These are phyloP conservation scores for Valencia hispanica DNA, from an alignment of 2,797 vertebrate species.

Conservation along the genomic window DNA sequence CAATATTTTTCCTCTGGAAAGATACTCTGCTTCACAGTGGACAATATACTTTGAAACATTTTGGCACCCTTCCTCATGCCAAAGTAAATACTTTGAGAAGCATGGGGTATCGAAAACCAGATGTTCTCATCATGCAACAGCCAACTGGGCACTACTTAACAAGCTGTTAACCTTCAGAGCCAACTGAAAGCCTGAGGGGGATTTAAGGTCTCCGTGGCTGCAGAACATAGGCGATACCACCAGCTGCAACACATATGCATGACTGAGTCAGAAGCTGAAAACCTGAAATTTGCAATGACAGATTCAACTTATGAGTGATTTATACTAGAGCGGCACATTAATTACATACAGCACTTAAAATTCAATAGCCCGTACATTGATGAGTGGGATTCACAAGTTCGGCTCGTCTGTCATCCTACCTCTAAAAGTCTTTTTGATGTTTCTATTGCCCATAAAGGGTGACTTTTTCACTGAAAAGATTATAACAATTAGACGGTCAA, in stretches of 20 bases:
- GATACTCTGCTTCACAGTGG: conserved; percentile 47
- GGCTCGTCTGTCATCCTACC: conserved; percentile 54
- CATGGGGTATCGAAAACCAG: conserved; percentile 62
- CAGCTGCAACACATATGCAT: conserved; percentile 21
- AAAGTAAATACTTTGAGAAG: conserved; percentile 64
- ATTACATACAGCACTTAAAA: neutral
- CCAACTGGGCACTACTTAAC: conserved; percentile 59
- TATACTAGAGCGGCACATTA: neutral
- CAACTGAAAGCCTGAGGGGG: conserved; percentile 41
- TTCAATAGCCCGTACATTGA: neutral
- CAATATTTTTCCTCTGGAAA: conserved; percentile 70
- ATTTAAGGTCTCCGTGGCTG: conserved; percentile 27
- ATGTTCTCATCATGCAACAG: conserved; percentile 57
- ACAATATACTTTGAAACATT: conserved; percentile 60
- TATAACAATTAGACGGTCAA: no score
- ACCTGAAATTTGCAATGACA: neutral
- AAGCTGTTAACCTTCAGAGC: conserved; percentile 52
- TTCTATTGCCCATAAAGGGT: conserved; percentile 50
- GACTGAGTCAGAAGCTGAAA: neutral
- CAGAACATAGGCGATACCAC: neutral
- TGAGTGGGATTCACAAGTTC: conserved; percentile 31
- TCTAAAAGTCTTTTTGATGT: conserved; percentile 35
- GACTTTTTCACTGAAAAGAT: no score
- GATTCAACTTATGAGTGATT: conserved; percentile 1
- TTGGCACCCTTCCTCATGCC: conserved; percentile 49